These are phyloP conservation scores for Amyelois transitella DNA, from an alignment of 1,140 invertebrate genomes.

Conservation along the genomic window DNA sequence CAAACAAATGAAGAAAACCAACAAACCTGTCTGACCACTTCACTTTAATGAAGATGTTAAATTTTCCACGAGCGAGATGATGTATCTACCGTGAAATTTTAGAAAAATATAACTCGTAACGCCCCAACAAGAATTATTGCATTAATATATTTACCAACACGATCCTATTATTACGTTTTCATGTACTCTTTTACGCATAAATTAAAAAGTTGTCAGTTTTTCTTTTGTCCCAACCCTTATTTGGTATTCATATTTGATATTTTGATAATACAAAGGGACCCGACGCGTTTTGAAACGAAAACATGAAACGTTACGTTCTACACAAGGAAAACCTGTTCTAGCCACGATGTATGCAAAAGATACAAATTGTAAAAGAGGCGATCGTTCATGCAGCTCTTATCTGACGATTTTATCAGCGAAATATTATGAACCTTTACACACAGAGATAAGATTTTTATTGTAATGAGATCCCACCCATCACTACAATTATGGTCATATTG, in stretches of 20 bases:
- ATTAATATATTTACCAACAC: conserved; percentile 74
- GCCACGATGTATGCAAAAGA: conserved; percentile 64
- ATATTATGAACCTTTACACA: conserved; percentile 46
- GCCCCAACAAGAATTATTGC: conserved; percentile 61
- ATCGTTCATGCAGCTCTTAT: conserved; percentile 63
- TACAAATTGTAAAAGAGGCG: conserved; percentile 73
- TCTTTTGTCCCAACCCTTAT: conserved; percentile 72
- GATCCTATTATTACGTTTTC: conserved; percentile 72
- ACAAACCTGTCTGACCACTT: conserved; percentile 20
- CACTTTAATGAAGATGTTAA: conserved; percentile 58
- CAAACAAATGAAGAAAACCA: conserved; percentile 17
- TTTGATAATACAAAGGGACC: conserved; percentile 68
- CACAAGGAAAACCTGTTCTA: conserved; percentile 68
- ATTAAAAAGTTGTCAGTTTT: conserved; percentile 71
- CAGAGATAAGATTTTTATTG: conserved; percentile 49
- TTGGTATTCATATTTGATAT: conserved; percentile 74
- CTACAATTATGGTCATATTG: conserved; percentile 71
- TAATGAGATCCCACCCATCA: conserved; percentile 34
- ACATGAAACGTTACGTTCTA: conserved; percentile 51
- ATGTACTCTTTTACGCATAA: conserved; percentile 72
- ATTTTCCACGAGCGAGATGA: conserved; percentile 59
- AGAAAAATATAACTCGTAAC: conserved; percentile 51
- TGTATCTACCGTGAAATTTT: conserved; percentile 71
- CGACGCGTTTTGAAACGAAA: conserved; percentile 55
- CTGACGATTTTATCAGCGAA: conserved; percentile 26